phyloP scores from a whole-genome alignment of 2,113 vertebrate species.

The Blennius ocellaris region DNA sequence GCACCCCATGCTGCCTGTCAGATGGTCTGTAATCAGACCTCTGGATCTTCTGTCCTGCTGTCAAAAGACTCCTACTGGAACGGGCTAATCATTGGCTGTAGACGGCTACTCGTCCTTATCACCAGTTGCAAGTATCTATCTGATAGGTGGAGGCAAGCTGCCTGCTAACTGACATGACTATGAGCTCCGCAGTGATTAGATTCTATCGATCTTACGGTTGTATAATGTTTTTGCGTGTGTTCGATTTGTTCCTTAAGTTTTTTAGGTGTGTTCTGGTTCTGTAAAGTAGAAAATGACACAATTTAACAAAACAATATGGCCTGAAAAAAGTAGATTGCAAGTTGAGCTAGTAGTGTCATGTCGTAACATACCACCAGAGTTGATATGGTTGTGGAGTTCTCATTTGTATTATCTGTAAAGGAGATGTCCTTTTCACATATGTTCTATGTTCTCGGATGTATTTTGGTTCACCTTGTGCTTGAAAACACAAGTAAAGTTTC shows the following conservation, averaged over 20 bases:
- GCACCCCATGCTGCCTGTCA: slow-evolving; percentile 20
- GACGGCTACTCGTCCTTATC: slow-evolving; percentile 49
- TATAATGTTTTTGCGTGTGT: neutral
- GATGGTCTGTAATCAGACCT: slow-evolving; percentile 30
- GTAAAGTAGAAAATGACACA: neutral
- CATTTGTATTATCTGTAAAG: no score
- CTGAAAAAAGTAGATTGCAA: neutral
- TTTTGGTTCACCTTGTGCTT: no score
- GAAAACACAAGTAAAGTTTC: no score
- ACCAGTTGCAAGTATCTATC: slow-evolving; percentile 11
- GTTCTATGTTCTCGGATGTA: no score
- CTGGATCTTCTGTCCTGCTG: slow-evolving; percentile 34
- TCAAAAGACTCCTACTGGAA: slow-evolving; percentile 35
- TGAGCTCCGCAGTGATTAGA: neutral
- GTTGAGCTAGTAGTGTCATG: neutral
- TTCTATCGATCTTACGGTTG: neutral
- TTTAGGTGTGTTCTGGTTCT: neutral
- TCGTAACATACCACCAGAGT: neutral
- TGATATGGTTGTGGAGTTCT: no score
- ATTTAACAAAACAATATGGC: neutral
- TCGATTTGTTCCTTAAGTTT: neutral
- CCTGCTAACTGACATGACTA: neutral
- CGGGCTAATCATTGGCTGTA: slow-evolving; percentile 33
- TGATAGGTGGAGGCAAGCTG: slow-evolving; percentile 21
- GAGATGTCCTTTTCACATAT: no score